Conservation (phyloP, 2,113 vertebrate genomes). For the mouse (Mus musculus) region DNA sequence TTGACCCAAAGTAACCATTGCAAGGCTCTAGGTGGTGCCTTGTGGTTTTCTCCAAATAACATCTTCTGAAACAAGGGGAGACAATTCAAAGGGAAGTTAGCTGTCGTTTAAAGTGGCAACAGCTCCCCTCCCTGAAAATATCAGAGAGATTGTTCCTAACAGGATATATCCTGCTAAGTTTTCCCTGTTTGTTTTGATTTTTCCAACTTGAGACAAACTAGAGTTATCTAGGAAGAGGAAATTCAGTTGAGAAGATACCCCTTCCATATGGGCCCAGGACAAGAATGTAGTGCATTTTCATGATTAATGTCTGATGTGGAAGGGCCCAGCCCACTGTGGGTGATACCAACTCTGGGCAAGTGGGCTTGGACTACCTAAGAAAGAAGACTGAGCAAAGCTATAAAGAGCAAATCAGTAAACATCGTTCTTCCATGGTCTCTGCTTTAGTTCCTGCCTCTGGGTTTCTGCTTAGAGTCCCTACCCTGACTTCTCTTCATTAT, state of each 20-base stretch:
- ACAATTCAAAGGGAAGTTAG: not conserved
- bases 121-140: too few relatives aligned
- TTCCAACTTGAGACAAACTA: not conserved
- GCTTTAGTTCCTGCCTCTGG: not conserved
- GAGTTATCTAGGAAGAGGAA: not conserved
- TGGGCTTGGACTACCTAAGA: not conserved
- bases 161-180: not conserved
- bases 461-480: not conserved
- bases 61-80: not conserved
- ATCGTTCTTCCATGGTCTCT: not conserved
- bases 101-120: not conserved
- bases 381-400: not conserved
- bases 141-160: not conserved
- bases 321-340: too few relatives aligned
- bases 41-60: not conserved
- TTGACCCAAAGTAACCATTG: not conserved
- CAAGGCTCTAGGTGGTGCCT: not conserved
- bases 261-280: rapidly evolving
- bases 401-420: not conserved
- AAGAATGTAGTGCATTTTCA: not conserved
- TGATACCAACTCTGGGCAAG: too few relatives aligned
- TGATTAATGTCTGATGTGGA: not conserved
- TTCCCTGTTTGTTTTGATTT: not conserved
- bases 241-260: not conserved
- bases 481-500: not conserved